phyloP scores from a whole-genome alignment of 2,113 vertebrate genomes.

The Spea multiplicata region DNA sequence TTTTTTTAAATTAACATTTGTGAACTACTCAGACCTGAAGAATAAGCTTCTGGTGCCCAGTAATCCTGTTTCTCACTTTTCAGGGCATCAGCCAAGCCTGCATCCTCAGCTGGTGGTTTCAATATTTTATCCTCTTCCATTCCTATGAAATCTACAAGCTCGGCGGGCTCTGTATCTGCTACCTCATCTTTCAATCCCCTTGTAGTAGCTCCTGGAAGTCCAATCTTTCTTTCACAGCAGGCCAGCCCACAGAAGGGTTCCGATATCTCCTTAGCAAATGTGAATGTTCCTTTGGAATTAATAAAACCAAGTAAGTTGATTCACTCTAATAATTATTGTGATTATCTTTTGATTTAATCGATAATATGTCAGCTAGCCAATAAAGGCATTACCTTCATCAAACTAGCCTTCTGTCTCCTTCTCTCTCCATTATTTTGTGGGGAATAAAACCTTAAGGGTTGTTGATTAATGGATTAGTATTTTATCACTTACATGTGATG shows the following conservation, averaged over 20 bases:
- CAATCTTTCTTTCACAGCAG: slow-evolving; percentile 72
- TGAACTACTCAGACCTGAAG: no score
- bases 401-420: no score
- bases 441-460: no score
- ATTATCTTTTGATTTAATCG: no score
- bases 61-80: slow-evolving; percentile 38
- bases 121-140: slow-evolving; percentile 52
- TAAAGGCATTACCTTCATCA: no score
- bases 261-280: slow-evolving; percentile 76
- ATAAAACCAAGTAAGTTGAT: slow-evolving; percentile 87
- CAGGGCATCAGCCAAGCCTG: slow-evolving; percentile 58
- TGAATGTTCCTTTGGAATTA: slow-evolving; percentile 84
- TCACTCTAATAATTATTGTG: no score
- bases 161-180: slow-evolving; percentile 47
- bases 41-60: no score
- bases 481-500: no score
- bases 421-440: no score
- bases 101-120: slow-evolving; percentile 52
- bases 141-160: slow-evolving; percentile 46
- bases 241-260: slow-evolving; percentile 68
- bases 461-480: no score
- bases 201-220: slow-evolving; percentile 66
- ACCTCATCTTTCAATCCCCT: slow-evolving; percentile 31
- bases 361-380: no score
- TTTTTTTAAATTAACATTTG: slow-evolving; percentile 4